Evolutionary conservation across 2,113 vertebrate genomes (phyloP).

Genomic region (Nothocercus nigrocapillus): DNA sequence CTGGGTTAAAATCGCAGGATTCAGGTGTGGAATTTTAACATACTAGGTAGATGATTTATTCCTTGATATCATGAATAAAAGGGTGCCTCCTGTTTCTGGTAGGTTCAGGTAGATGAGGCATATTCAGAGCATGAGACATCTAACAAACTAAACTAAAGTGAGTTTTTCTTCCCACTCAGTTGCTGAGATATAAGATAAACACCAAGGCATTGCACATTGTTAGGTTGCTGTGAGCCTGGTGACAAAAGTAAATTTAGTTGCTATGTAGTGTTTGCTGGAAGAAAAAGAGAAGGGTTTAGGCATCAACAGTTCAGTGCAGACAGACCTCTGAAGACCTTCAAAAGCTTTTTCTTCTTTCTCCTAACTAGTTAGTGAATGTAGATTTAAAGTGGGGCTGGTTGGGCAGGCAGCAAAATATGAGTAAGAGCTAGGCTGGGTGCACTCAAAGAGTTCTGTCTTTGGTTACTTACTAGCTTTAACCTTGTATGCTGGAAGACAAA

Average conservation of each 20-base stretch:
- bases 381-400: background rate
- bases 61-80: background rate
- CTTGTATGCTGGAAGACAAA: background rate
- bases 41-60: background rate
- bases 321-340: background rate
- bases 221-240: background rate
- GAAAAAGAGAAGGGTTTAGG: background rate
- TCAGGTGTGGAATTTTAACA: background rate
- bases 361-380: background rate
- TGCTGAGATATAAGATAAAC: background rate
- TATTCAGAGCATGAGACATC: background rate
- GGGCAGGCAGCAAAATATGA: background rate
- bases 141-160: background rate
- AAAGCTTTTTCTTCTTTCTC: background rate
- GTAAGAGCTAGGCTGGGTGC: background rate
- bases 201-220: background rate
- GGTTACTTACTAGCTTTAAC: background rate
- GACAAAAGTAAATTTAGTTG: background rate
- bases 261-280: background rate
- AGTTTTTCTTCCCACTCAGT: fast-evolving
- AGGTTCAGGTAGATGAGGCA: background rate
- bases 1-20: background rate
- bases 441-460: background rate
- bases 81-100: background rate
- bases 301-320: background rate